phyloP scores from a whole-genome alignment of 2,888 invertebrate genomes.

The Eristalis tenax region DNA sequence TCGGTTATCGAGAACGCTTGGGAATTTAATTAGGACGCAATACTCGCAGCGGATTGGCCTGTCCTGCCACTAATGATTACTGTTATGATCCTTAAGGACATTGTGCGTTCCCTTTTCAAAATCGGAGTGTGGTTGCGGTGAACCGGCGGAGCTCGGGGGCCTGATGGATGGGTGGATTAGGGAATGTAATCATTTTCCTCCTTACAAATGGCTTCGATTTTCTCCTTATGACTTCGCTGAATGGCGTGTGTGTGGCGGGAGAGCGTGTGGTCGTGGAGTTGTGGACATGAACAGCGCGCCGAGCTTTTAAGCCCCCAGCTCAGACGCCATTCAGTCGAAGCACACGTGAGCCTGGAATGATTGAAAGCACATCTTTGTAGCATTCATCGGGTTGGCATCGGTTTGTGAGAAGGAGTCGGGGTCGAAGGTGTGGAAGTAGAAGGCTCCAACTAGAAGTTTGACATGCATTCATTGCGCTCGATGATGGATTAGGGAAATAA shows the following conservation, averaged over 20 bases:
- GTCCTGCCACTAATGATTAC: slow-evolving; percentile 58
- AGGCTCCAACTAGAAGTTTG: neutral
- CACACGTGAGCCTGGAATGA: neutral
- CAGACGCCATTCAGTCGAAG: neutral
- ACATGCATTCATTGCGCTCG: neutral
- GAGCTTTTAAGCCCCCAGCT: neutral
- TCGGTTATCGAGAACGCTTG: slow-evolving; percentile 57
- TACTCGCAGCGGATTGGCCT: slow-evolving; percentile 11
- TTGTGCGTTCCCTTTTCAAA: slow-evolving; percentile 1
- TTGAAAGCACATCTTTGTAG: neutral
- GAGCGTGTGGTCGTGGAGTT: neutral
- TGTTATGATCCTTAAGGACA: slow-evolving; percentile 38
- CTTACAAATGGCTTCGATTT: slow-evolving; percentile 58
- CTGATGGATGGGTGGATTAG: slow-evolving; percentile 66
- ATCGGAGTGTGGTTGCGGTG: neutral
- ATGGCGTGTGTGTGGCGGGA: slow-evolving; percentile 5
- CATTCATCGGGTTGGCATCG: neutral
- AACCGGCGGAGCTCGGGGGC: neutral
- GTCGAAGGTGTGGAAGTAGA: neutral
- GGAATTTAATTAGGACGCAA: slow-evolving; percentile 61
- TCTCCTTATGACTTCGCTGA: slow-evolving; percentile 45
- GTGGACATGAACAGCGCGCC: neutral
- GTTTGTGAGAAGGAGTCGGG: neutral
- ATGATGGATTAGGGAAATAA: neutral
- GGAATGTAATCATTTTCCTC: slow-evolving; percentile 55